Conservation (phyloP, 2,797 vertebrate genomes). For the Pogonophryne albipinna region DNA sequence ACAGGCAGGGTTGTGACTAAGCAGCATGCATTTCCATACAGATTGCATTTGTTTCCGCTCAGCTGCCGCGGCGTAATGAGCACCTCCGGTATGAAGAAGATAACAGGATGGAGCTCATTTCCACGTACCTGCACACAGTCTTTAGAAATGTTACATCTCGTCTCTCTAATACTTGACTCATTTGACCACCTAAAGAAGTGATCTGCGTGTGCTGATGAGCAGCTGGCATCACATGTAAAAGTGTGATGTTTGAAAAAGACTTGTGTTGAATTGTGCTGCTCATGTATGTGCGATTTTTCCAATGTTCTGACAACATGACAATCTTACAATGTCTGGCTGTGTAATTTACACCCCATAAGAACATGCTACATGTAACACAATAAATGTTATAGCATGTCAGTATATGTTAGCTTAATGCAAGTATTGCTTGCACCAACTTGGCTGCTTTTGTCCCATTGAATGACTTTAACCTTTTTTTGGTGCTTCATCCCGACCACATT, state of each 20-base stretch:
- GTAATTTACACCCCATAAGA: background rate
- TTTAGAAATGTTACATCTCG: slow-evolving; percentile 36
- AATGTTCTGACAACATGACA: background rate
- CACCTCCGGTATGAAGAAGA: slow-evolving; percentile 43
- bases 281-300: background rate
- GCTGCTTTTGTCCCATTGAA: background rate
- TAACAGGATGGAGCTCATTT: slow-evolving; percentile 63
- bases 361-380: background rate
- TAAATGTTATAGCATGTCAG: background rate
- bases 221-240: slow-evolving; percentile 16
- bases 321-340: background rate
- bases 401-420: background rate
- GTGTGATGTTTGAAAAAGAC: background rate
- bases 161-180: slow-evolving; percentile 31
- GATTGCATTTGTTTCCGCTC: slow-evolving; percentile 74
- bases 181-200: slow-evolving; percentile 36
- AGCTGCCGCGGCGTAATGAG: slow-evolving; percentile 62
- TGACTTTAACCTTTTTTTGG: no score
- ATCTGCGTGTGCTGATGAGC: background rate
- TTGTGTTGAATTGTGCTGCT: background rate
- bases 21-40: slow-evolving; percentile 69
- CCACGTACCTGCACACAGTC: slow-evolving; percentile 54
- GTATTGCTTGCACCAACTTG: background rate
- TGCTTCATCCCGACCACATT: no score
- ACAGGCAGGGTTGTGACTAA: slow-evolving; percentile 55